Evolutionary conservation across 2,888 invertebrate genomes (phyloP), one percentile per base, ranked within the genome.

Genomic region (Periphyllus acericola): DNA sequence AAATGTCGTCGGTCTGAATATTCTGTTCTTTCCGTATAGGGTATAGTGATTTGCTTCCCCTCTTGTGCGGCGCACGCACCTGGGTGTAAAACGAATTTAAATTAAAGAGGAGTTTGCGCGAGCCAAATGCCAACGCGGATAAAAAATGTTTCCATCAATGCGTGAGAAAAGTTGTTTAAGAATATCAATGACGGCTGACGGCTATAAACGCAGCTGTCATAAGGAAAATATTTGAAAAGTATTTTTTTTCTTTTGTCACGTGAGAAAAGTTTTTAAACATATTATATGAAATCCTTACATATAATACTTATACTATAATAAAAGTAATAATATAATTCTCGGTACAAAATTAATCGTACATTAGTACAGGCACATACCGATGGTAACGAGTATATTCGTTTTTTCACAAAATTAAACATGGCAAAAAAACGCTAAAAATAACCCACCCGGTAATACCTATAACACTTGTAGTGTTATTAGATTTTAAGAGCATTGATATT

Each of bases 51-150:
- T 71, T 74, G n/a, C 52, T 52, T 46, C 72, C 83, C 68, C 72
- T 83, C 83, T 83, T 29, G 14, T 3, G 25, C 29, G 17, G 19
- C 14, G 19, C 14, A 25, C 17, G 34, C 83, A 83, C 83, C 83
- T 83, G 83, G 55, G 83, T 55, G 72, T 83, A 83, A 46, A 71
- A 68, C 29, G 68, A 46, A 81, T 83, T 83, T 83, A 72, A 83
- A 83, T 83, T 72, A 83, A 83, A 83, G 19, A 68, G 71, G 11
- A 14, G 32, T 79, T 79, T 79, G n/a, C n/a, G 66, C 4, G 40
- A 46, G 17, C 32, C 46, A 82, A 82, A 68, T 46, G 25, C 60
- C 60, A 80, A 17, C 66, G 80, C n/a, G 17, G 19, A 60, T 21
- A 60, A 79, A n/a, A 79, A 79, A 79, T 60, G 60, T 25, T 80